phyloP scores from a whole-genome alignment of 2,797 vertebrate genomes.

The Pseudotriccus pelzelni region DNA sequence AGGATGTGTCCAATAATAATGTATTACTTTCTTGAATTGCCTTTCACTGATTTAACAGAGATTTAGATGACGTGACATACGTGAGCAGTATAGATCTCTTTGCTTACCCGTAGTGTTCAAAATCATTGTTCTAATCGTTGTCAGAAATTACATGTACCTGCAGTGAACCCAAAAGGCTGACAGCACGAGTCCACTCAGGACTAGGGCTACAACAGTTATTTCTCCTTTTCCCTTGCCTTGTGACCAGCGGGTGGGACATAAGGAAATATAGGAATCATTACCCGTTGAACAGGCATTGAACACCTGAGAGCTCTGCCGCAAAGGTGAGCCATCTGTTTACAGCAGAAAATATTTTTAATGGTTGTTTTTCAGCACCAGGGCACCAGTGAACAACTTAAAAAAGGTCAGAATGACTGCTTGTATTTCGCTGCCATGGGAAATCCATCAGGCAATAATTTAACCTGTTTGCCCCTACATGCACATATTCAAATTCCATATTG shows the following conservation, averaged over 20 bases:
- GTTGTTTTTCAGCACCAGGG: constrained; percentile 12
- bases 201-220: background rate
- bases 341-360: constrained; percentile 22
- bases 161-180: background rate
- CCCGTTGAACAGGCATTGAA: background rate
- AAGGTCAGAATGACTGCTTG: background rate
- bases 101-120: background rate
- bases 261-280: background rate
- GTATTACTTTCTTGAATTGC: background rate
- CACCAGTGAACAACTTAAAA: background rate
- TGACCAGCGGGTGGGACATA: background rate
- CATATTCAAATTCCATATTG: background rate
- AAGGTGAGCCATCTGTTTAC: constrained; percentile 31
- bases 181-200: background rate
- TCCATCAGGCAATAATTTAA: constrained; percentile 33
- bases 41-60: background rate
- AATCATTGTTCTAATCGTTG: background rate
- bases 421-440: constrained; percentile 24
- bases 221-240: background rate
- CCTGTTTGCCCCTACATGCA: background rate
- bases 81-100: background rate
- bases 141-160: background rate
- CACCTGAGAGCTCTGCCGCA: background rate
- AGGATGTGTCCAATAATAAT: background rate
- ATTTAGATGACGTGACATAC: background rate